Evolutionary conservation across 2,888 invertebrate species (phyloP), one percentile per base, ranked within the genome.

Genomic region (Baccha elongata): DNA sequence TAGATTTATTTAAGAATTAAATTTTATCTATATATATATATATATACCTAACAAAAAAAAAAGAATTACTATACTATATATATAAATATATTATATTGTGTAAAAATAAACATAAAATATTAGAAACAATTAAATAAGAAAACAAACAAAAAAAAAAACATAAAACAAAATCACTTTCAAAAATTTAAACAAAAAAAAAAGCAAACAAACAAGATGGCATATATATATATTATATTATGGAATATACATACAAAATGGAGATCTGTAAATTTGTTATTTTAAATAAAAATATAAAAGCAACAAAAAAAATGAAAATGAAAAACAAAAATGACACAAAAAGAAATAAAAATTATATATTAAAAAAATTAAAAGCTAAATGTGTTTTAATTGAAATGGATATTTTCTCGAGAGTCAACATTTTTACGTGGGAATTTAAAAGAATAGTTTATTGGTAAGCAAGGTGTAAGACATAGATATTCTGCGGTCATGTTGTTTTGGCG

Each of bases 201-300:
- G 60, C 40, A 74, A 81, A 71, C 52, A 71, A 74, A 85, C 69
- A 78, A 55, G 55, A 75, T 58, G 68, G 68, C 75, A 80, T 73
- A 74, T 69, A 85, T 74, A 85, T 64, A 73, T 71, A 76, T 58
- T 71, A 58, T 73, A 76, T 78, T 78, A 84, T 69, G 84, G 68
- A 80, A 84, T 83, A 81, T 65, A 84, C 73, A 76, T 65, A 84
- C 81, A 84, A 64, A 64, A 68, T 42, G 55, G 55, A 83, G 73
- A 78, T 79, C 79, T 84, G 80, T 81, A 81, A 81, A 84, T 85
- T 85, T 85, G 85, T 85, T 85, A 85, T 85, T 85, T 85, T 85
- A 85, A 85, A 85, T 85, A 83, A 83, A 78, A 83, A 76, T 65
- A 76, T 71, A 76, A 81, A 76, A 81, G 52, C 60, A 55, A 80